Evolutionary conservation across 2,888 invertebrate species (phyloP).

Genomic region (Drosophila putrida): DNA sequence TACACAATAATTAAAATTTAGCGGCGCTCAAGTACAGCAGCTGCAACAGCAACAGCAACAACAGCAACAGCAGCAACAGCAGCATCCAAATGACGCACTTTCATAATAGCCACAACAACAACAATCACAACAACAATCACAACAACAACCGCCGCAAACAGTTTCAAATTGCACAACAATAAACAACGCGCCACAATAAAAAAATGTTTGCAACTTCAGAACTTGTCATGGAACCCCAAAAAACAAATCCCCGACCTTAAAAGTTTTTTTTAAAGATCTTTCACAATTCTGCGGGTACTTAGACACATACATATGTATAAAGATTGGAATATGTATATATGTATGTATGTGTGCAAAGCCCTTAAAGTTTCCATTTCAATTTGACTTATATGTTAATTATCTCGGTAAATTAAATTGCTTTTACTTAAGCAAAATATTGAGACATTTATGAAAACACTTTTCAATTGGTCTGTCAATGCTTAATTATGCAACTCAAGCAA

Average conservation of each 20-base stretch:
- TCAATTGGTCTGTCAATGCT: background rate
- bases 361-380: slow-evolving; percentile 5
- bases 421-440: slow-evolving; percentile 1
- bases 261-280: slow-evolving; percentile 3
- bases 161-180: slow-evolving; percentile 56
- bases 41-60: slow-evolving; percentile 14
- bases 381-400: slow-evolving; percentile 6
- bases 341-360: background rate
- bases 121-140: slow-evolving; percentile 18
- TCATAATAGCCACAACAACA: slow-evolving; percentile 34
- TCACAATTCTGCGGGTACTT: slow-evolving; percentile 15
- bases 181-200: slow-evolving; percentile 20
- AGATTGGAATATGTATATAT: background rate
- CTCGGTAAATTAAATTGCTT: background rate
- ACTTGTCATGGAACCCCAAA: slow-evolving; percentile 6
- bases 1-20: slow-evolving; percentile 73
- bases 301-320: background rate
- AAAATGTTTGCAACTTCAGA: slow-evolving; percentile 25
- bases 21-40: slow-evolving; percentile 54
- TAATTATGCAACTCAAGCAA: background rate
- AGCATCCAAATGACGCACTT: slow-evolving; percentile 61
- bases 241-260: background rate
- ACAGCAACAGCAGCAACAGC: slow-evolving; percentile 8
- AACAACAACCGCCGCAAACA: slow-evolving; percentile 29
- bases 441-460: background rate